Evolutionary conservation across 2,797 vertebrate genomes (phyloP).

Genomic region (Phylloscopus collybita): DNA sequence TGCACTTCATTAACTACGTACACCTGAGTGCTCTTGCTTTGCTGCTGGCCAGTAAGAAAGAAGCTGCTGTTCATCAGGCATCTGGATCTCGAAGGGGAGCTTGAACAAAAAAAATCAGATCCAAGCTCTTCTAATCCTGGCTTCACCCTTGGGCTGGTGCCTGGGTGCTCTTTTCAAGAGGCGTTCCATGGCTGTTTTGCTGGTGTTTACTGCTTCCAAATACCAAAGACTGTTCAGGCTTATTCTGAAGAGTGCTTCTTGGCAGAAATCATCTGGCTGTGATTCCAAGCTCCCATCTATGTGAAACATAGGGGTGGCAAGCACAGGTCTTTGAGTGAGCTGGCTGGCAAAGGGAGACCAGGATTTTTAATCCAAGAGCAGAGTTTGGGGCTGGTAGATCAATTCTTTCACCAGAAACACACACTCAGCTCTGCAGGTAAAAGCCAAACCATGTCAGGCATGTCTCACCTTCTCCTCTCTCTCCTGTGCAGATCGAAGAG

Average conservation of each 20-base stretch:
- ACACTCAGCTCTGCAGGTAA: neutral
- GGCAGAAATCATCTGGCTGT: neutral
- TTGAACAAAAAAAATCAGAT: neutral
- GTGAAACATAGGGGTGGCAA: neutral
- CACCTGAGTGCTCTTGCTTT: neutral
- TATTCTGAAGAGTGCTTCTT: neutral
- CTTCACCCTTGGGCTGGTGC: neutral
- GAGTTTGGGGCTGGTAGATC: neutral
- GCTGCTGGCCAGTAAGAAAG: neutral
- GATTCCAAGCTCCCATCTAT: neutral
- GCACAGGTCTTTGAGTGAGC: neutral
- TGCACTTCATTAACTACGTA: neutral
- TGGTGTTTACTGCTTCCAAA: neutral
- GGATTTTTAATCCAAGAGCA: neutral
- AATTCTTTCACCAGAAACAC: neutral
- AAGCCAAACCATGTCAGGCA: neutral
- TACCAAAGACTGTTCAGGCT: neutral
- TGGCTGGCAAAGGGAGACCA: neutral
- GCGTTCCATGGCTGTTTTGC: fast-evolving
- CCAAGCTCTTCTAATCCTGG: neutral
- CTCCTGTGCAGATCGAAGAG: constrained; percentile 82
- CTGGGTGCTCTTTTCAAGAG: neutral
- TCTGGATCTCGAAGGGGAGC: neutral
- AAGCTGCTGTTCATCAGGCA: neutral
- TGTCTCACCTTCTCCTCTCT: constrained; percentile 1